A percentile compares a stretch with the other conserved stretches of the same genome.
phyloP scores from a whole-genome alignment of 2,113 vertebrate species.

The Lophius piscatorius region DNA sequence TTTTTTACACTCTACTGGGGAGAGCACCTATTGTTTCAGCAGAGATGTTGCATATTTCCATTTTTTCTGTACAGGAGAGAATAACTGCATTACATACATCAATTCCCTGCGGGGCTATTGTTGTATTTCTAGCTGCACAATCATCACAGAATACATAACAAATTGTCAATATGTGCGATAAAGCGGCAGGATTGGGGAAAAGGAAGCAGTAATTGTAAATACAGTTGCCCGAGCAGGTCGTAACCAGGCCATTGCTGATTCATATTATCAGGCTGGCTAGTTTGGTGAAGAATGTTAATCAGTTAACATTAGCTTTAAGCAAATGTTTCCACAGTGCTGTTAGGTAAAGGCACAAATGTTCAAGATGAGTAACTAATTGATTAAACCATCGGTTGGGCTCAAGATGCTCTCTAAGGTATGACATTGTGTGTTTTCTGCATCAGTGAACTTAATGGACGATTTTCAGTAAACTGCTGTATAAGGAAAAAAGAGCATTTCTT shows the following conservation, averaged over 20 bases:
- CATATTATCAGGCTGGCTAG: constrained; percentile 23
- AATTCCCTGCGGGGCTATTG: too few species aligned
- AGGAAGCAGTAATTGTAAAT: constrained; percentile 8
- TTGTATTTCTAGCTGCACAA: too few species aligned
- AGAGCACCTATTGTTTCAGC: too few species aligned
- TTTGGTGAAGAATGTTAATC: constrained; percentile 22
- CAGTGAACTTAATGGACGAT: neutral
- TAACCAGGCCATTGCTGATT: constrained; percentile 22
- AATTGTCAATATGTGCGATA: too few species aligned
- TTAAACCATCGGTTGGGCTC: neutral
- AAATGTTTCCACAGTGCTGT: constrained; percentile 11
- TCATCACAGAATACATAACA: too few species aligned
- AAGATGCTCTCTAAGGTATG: constrained; percentile 10
- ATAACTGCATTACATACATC: too few species aligned
- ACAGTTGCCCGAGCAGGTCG: neutral
- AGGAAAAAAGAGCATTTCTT: neutral
- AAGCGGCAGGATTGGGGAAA: neutral
- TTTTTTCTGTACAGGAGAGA: too few species aligned
- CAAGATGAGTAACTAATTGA: constrained; percentile 13
- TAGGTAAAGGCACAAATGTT: constrained; percentile 20
- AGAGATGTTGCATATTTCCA: too few species aligned
- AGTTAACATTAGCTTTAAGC: constrained; percentile 32
- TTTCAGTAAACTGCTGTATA: neutral
- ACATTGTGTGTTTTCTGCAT: constrained; percentile 3
- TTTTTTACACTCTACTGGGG: too few species aligned